phyloP scores from a whole-genome alignment of 1,140 invertebrate genomes.

The Aphaenogaster floridana region DNA sequence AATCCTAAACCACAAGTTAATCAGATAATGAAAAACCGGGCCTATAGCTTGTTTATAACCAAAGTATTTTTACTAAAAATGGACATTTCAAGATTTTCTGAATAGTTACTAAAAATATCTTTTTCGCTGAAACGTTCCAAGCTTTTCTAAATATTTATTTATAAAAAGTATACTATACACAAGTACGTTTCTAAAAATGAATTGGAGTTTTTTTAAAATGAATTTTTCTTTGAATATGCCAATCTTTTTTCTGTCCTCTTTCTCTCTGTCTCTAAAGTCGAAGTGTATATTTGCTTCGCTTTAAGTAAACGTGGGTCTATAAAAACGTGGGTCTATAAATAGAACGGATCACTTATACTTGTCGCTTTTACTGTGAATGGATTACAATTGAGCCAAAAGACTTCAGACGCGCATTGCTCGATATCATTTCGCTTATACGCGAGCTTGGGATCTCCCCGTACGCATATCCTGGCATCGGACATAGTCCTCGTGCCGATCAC shows the following conservation, averaged over 20 bases:
- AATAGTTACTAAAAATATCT: background rate
- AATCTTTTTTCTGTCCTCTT: background rate
- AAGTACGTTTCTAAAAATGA: background rate
- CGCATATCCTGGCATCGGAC: background rate
- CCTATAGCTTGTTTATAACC: background rate
- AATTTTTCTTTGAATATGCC: no score
- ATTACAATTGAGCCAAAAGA: background rate
- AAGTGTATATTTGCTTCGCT: background rate
- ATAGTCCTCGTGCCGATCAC: constrained; percentile 62
- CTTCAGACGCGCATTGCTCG: background rate
- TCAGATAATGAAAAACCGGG: no score
- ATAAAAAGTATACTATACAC: background rate
- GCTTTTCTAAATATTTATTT: background rate
- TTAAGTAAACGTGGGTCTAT: background rate
- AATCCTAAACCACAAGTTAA: no score
- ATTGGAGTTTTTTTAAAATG: background rate
- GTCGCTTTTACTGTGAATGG: background rate
- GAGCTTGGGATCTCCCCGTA: background rate
- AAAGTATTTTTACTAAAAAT: background rate
- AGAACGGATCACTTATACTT: background rate
- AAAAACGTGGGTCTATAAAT: constrained; percentile 21
- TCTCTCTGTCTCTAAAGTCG: background rate
- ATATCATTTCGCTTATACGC: background rate
- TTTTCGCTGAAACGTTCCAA: background rate
- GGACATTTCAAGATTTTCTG: background rate